Evolutionary conservation across 2,888 invertebrate species (phyloP).

Genomic region (Folsomia candida): DNA sequence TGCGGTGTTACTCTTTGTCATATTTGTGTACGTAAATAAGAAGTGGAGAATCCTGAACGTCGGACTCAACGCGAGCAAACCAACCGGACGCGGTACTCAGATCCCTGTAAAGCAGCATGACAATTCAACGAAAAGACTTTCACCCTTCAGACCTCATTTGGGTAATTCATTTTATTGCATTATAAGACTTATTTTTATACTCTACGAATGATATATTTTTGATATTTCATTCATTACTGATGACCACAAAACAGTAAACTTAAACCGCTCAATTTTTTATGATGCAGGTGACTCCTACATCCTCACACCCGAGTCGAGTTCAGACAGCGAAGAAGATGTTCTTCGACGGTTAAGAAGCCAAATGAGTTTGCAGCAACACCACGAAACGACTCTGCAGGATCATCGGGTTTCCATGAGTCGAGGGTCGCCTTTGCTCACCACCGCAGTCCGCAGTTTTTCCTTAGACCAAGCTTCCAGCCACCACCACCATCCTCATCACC

Average conservation of each 20-base stretch:
- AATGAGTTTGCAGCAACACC: conserved; percentile 14
- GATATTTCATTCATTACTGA: no score
- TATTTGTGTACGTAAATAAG: conserved; percentile 83
- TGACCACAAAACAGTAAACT: no score
- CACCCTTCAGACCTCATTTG: conserved; percentile 11
- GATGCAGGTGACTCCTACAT: conserved; percentile 62
- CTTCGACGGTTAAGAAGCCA: conserved; percentile 59
- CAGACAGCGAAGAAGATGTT: conserved; percentile 73
- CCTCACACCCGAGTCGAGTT: conserved; percentile 67
- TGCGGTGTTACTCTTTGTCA: conserved; percentile 74
- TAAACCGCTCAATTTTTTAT: conserved; percentile 10
- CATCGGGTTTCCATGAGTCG: not conserved
- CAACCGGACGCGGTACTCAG: not conserved
- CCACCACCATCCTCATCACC: conserved; percentile 28
- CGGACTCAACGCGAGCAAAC: conserved; percentile 15
- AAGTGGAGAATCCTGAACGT: conserved; percentile 59
- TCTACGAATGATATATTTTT: no score
- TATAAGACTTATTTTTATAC: no score
- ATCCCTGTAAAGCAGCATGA: not conserved
- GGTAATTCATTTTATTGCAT: no score
- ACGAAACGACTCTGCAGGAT: not conserved
- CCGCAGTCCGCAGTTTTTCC: conserved; percentile 4
- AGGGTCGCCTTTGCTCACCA: not conserved
- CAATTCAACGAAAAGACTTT: not conserved
- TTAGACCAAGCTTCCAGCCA: conserved; percentile 18